Evolutionary conservation across 2,888 invertebrate species (phyloP), one percentile per base, ranked within the genome.

Genomic region (Schizotus pectinicornis): DNA sequence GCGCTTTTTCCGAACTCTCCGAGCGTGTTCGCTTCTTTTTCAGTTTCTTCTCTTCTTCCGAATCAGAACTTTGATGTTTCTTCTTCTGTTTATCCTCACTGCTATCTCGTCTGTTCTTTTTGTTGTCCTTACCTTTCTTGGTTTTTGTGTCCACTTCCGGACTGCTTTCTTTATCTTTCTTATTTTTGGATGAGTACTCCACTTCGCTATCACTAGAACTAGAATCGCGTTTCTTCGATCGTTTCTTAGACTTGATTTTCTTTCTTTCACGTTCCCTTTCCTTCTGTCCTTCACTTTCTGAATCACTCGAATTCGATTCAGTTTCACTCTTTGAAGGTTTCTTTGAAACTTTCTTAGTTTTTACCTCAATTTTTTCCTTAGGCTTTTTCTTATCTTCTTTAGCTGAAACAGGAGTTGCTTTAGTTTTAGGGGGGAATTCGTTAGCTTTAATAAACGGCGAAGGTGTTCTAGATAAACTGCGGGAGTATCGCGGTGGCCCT

Each of bases 401-500:
- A 77, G 9, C 52, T 12, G 56, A 64, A 7, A 61, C 61, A 31
- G 65, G 54, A 48, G 65, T 64, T 11, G 70, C 59, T 58, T 51
- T 82, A 70, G 69, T 81, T 82, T 76, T 85, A 79, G 70, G 76
- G 9, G 79, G 86, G 43, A 85, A 83, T 75, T 86, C 87, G 63
- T 85, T 83, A 66, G 85, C 85, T 69, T 89, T 89, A 61, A 92
- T 87, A 79, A 93, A 92, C 38, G 93, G 92, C 9, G 93, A 92
- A 8, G 93, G 92, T 0, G 92, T 93, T 62, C 92, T 85, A n/a
- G 93, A 93, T 38, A 92, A 82, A 72, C 92, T 92, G 75, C 85
- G 85, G 13, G 89, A 89, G 76, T 87, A 89, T 74, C 88, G 66
- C 6, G 79, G 77, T 11, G 78, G 79, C 22, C 79, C 79, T 48